phyloP scores from a whole-genome alignment of 2,113 vertebrate genomes.

The Chrysemys picta region DNA sequence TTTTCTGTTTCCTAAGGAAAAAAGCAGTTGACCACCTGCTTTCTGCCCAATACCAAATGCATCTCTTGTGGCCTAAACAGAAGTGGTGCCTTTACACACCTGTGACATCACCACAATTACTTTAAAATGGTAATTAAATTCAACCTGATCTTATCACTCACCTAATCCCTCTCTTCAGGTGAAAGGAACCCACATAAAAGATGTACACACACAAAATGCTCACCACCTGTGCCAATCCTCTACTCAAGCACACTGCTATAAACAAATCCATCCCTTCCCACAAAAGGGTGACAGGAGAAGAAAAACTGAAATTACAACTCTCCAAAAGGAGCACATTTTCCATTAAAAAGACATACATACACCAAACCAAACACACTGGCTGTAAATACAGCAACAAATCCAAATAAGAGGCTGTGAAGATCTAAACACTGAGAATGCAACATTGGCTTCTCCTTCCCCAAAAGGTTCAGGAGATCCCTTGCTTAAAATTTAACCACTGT shows the following conservation, averaged over 20 bases:
- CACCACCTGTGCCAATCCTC: constrained; percentile 4
- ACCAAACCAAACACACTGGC: neutral
- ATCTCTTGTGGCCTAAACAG: neutral
- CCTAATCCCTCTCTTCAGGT: neutral
- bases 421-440: neutral
- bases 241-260: neutral
- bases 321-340: neutral
- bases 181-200: neutral
- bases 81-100: neutral
- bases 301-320: neutral
- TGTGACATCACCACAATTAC: neutral
- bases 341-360: neutral
- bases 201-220: neutral
- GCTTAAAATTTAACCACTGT: neutral
- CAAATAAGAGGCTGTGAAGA: neutral
- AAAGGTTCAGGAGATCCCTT: neutral
- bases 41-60: fast-evolving
- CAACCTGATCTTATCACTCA: neutral
- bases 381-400: neutral
- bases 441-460: neutral
- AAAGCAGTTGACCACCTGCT: neutral
- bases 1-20: neutral
- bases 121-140: neutral
- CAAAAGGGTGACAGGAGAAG: fast-evolving
- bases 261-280: neutral